Base-by-base conservation (phyloP, 23 tunicate species). In the Ciona savignyi region DNA sequence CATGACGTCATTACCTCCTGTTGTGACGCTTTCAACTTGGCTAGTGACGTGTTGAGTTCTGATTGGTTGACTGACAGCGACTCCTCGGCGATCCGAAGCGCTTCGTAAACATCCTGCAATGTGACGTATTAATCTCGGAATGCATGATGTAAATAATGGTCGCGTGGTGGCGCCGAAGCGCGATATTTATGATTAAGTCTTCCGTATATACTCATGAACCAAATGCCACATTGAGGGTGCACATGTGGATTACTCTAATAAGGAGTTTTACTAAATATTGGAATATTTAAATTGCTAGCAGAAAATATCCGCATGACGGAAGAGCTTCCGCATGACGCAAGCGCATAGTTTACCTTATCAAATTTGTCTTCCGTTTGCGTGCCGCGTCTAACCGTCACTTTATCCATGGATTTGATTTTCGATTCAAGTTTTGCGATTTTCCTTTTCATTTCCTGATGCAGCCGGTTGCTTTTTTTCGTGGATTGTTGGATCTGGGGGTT, bases 1-100 rank as follows among this genome's bases (percentile, higher is more conserved):
- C n/a, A n/a, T n/a, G n/a, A n/a, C n/a, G n/a, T n/a, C n/a, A n/a
- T 68, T 51, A 82, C 96, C 86, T 88, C 96, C 62, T 88, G 96
- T 48, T 81, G 87, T 3, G 80, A 32, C n/a, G 79, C 62, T 28
- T 88, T 88, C 28, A 85, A 64, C 67, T 88, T 88, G 0, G 87
- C 51, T 23, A 51, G 32, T 6, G 84, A 72, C 20, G 42, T 70
- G 35, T 68, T 60, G 3, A 88, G 77, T 33, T 88, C 96, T 23
- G 71, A 42, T 51, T 88, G 87, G 0, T 82, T 77, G 21, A 82
- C 96, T 11, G 86, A 80, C 0, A 88, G 68, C 27, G 83, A 76
- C 67, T 88, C 96, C 33, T 88, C 87, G 24, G 96, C 96, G 62
- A 81, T 88, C 26, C 96, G 74, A 1, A 88, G 82, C 2, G 96